Conservation (phyloP, 2,113 vertebrate species). For the Nycticebus coucang region DNA sequence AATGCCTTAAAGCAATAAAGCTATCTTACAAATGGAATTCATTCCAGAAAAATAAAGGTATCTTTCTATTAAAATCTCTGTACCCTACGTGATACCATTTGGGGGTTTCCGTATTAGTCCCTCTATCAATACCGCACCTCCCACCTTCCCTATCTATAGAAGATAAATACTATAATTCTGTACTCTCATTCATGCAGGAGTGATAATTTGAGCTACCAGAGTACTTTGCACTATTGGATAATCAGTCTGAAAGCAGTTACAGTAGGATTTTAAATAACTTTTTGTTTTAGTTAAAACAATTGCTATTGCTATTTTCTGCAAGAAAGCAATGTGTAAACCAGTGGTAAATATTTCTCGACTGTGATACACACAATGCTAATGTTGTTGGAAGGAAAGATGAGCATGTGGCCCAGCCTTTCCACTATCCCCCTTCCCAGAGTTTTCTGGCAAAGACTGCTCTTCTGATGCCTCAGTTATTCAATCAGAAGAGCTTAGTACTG, state of each 20-base stretch:
- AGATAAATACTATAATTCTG: neutral
- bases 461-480: neutral
- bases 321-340: neutral
- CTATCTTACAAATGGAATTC: conserved; percentile 35
- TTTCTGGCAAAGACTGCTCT: neutral
- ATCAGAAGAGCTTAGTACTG: neutral
- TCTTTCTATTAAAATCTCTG: conserved; percentile 12
- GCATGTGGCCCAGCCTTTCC: neutral
- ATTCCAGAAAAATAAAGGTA: conserved; percentile 11
- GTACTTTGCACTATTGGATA: neutral
- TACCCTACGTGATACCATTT: neutral
- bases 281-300: neutral
- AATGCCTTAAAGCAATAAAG: neutral
- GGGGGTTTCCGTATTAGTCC: neutral
- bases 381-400: neutral
- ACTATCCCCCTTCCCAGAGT: neutral
- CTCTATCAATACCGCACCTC: neutral
- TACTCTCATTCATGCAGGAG: neutral
- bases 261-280: neutral
- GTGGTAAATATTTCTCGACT: neutral
- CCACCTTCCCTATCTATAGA: neutral
- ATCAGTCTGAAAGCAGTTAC: neutral
- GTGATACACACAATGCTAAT: neutral
- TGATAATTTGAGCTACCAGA: neutral
- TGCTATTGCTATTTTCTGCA: neutral